Base-by-base conservation (phyloP, 2,888 invertebrate genomes). In the Macaria notata region DNA sequence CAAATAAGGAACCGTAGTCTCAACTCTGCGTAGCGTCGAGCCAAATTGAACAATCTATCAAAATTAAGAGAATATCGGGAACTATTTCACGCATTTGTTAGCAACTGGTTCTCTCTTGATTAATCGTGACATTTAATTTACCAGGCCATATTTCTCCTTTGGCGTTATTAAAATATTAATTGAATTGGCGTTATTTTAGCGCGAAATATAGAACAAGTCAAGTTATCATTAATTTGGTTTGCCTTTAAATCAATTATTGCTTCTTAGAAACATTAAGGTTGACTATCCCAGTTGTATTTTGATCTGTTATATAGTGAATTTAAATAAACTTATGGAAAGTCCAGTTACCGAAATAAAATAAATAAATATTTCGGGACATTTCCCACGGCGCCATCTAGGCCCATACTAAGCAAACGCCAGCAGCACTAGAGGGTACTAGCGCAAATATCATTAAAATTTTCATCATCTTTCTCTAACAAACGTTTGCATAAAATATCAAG, bases 201-300 rank as follows among this genome's bases (percentile, higher is more conserved):
- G 9, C 49, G 38, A 51, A 54, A 58, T 58, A 47, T 45, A 33
- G 59, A 7, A 4, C 51, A 42, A 47, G 45, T 59, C 56, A 55
- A 62, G 60, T 59, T 51, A 56, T 46, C 62, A 64, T 66, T 73
- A 69, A 73, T 73, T 68, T 69, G 65, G 62, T 68, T 69, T 65
- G 56, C 63, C 62, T 63, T 68, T 64, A 62, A 64, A 64, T 62
- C 49, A 66, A 46, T 49, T 54, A 62, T 61, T 61, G 60, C 62
- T 9, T 19, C 19, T 19, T 19, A 19, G 19, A 19, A 19, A 19
- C 19, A 19, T 19, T 19, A 19, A 19, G 19, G 19, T 19, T 19
- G 2, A 19, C 19, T 19, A 19, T 19, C 19, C 19, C 19, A 19
- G 19, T 19, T 19, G 19, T 19, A 19, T 19, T 19, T 19, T 19